These are phyloP conservation scores for Anticlea derivata DNA, from an alignment of 2,888 invertebrate genomes.

Conservation along the genomic window DNA sequence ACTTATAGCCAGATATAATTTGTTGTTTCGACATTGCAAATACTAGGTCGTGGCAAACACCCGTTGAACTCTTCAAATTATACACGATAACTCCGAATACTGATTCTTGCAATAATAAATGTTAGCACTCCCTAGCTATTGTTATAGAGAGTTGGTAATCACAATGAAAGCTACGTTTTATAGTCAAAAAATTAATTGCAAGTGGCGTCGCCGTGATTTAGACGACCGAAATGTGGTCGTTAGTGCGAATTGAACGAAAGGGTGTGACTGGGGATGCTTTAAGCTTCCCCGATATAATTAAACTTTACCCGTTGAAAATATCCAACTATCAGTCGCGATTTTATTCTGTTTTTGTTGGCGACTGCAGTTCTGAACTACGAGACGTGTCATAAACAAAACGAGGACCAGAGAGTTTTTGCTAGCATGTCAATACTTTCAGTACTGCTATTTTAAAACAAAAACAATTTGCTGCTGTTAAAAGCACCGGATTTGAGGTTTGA, in stretches of 20 bases:
- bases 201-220: constrained; percentile 73
- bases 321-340: constrained; percentile 29
- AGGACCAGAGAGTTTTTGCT: neutral
- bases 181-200: constrained; percentile 75
- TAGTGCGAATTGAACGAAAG: constrained; percentile 74
- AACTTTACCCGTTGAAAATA: constrained; percentile 53
- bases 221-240: constrained; percentile 75
- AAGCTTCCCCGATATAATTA: constrained; percentile 68
- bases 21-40: too few species aligned
- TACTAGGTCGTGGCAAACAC: too few species aligned
- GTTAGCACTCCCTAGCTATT: constrained; percentile 25
- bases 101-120: constrained; percentile 6
- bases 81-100: neutral
- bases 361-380: constrained; percentile 6
- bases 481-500: constrained; percentile 50
- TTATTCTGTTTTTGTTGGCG: constrained; percentile 16
- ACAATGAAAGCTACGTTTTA: constrained; percentile 52
- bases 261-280: constrained; percentile 52
- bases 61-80: too few species aligned
- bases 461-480: constrained; percentile 40
- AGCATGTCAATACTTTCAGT: constrained; percentile 5
- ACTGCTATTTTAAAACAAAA: constrained; percentile 16
- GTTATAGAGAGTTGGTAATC: constrained; percentile 44
- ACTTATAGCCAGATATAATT: too few species aligned
- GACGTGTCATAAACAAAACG: constrained; percentile 4